Evolutionary conservation across 2,113 vertebrate species (phyloP), one percentile per base, ranked within the genome.

Genomic region (Neodontobutis hainanensis): DNA sequence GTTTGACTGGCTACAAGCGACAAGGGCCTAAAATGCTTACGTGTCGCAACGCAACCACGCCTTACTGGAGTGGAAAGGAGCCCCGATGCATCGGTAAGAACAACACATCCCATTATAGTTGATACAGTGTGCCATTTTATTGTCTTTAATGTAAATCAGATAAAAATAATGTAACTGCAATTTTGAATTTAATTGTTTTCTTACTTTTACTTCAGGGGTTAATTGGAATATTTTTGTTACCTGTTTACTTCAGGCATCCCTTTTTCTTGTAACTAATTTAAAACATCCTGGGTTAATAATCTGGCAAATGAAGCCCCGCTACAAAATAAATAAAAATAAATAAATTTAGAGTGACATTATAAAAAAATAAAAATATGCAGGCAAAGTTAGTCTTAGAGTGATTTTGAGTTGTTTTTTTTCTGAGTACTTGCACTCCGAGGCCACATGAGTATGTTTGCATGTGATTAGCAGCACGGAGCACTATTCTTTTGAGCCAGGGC

Each of bases 31-130:
- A 79, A 52, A 88, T 89, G 48, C 92, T 99, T 12, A 87, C 87
- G 4, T 99, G 97, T 81, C 94, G 95, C 84, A 99, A 99, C 0
- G 95, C 96, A 80, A 99, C 96, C 9, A 94, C 92, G 1, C 96
- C 97, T 52, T 97, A 96, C 90, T 99, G 97, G 97, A 95, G 94
- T 5, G 83, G 92, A 50, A 94, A 81, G 1, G 95, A 96, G 73
- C 97, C 97, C 0, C 76, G 84, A 65, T 99, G 97, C 50, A 85
- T 94, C 0, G 96, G 97, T 97, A 90, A 90, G 88, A 52, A 49
- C 35, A 14, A 11, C 12, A 55, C 8, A 9, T 40, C 9, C 38
- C 9, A 43, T 43, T 58, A 9, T 19, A 9, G 0, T 6, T 48
- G 5, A 10, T 40, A 40, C 38, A 40, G 38, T 40, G 5, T 40